phyloP scores from a whole-genome alignment of 2,888 invertebrate species.

The Antitype chi region DNA sequence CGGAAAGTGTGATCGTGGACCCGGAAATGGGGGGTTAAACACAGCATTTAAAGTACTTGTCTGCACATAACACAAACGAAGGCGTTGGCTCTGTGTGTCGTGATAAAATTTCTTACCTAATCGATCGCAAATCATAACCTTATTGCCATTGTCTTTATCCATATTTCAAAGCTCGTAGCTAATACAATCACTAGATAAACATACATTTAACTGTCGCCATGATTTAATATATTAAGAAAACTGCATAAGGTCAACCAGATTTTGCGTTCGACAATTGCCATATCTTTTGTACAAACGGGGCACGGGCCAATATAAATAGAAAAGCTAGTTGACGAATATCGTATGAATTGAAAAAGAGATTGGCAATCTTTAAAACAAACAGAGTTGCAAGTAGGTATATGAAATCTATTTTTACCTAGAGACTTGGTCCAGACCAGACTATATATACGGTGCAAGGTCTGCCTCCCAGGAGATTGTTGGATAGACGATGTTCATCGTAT shows the following conservation, averaged over 20 bases:
- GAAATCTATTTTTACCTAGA: constrained; percentile 63
- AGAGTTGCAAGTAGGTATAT: constrained; percentile 57
- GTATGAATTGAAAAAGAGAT: constrained; percentile 53
- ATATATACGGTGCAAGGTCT: constrained; percentile 66
- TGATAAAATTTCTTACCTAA: constrained; percentile 15
- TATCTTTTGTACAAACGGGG: constrained; percentile 24
- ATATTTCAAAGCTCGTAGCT: constrained; percentile 22
- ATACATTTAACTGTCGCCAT: constrained; percentile 31
- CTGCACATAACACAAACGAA: neutral
- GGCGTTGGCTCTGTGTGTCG: neutral
- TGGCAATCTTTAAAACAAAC: constrained; percentile 51
- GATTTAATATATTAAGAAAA: constrained; percentile 50
- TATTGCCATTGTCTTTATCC: constrained; percentile 29
- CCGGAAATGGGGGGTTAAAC: neutral
- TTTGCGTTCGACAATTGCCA: constrained; percentile 19
- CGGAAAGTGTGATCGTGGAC: neutral
- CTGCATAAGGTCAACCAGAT: constrained; percentile 34
- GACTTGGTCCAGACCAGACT: constrained; percentile 49
- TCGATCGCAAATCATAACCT: constrained; percentile 5
- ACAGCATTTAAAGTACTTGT: neutral
- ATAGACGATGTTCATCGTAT: constrained; percentile 45
- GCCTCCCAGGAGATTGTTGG: constrained; percentile 61
- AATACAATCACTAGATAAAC: constrained; percentile 47
- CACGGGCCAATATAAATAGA: constrained; percentile 40
- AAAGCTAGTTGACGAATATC: constrained; percentile 34